Evolutionary conservation across 2,888 invertebrate species (phyloP).

Genomic region (Pseudoips prasinana): DNA sequence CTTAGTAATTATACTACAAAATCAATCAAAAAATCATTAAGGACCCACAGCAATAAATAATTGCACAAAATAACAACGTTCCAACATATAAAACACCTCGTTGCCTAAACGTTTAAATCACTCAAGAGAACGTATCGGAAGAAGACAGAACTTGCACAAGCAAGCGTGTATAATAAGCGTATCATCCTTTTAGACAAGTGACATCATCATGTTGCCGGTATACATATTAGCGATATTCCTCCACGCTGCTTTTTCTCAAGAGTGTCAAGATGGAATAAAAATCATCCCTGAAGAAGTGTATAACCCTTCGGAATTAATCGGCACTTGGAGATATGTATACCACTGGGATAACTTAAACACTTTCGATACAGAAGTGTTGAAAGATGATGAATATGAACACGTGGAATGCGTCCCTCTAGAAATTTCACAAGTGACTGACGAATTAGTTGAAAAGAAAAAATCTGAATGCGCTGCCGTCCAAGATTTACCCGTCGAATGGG

Average conservation of each 20-base stretch:
- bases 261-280: conserved; percentile 16
- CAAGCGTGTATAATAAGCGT: too few species aligned
- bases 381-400: neutral
- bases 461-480: conserved; percentile 6
- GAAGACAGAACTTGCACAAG: too few species aligned
- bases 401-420: conserved; percentile 11
- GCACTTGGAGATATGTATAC: conserved; percentile 24
- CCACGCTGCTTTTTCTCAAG: conserved; percentile 4
- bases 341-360: conserved; percentile 19
- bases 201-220: too few species aligned
- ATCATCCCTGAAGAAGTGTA: conserved; percentile 7
- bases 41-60: too few species aligned
- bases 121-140: too few species aligned
- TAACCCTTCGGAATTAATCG: conserved; percentile 10
- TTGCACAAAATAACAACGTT: too few species aligned
- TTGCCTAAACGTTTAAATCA: too few species aligned
- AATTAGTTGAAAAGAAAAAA: conserved; percentile 7
- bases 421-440: conserved; percentile 4
- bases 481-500: conserved; percentile 16
- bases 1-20: too few species aligned
- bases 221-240: conserved; percentile 9
- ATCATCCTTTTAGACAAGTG: too few species aligned
- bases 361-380: conserved; percentile 6
- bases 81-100: too few species aligned
- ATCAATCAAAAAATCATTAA: too few species aligned